A percentile compares a stretch with the other conserved stretches of the same genome.
phyloP scores from a whole-genome alignment of 2,797 vertebrate species.

The Onychomys torridus region DNA sequence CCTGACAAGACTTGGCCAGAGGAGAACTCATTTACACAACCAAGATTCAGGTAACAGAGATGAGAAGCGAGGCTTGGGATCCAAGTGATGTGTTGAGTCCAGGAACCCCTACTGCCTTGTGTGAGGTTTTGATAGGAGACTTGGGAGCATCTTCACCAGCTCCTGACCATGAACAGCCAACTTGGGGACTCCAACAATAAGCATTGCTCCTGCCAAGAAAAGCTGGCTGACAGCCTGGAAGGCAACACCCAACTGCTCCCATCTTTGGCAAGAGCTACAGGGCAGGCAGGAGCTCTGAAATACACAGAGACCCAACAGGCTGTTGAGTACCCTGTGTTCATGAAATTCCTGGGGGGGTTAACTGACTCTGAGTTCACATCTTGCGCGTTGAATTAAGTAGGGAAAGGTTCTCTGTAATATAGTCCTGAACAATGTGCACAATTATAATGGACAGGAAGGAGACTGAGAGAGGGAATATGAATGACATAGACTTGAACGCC shows the following conservation, averaged over 20 bases:
- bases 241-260: conserved; percentile 18
- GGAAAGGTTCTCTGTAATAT: background rate
- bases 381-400: background rate
- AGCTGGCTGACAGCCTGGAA: conserved; percentile 59
- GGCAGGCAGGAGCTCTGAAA: background rate
- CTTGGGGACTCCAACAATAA: conserved; percentile 45
- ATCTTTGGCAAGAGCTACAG: background rate
- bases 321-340: background rate
- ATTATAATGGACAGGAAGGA: background rate
- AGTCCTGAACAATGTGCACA: background rate
- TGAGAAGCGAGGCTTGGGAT: background rate
- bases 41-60: conserved; percentile 11
- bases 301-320: background rate
- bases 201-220: conserved; percentile 48
- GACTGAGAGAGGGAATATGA: background rate
- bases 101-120: background rate
- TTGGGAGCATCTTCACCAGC: background rate
- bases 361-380: background rate
- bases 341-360: background rate
- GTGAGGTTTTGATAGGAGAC: background rate
- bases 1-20: conserved; percentile 16
- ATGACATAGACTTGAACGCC: too few species aligned
- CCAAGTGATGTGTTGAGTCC: background rate
- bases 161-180: background rate
- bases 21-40: conserved; percentile 17